A percentile compares a stretch with the other conserved stretches of the same genome.
Evolutionary conservation across 92 coral and sea anemone species (phyloP).

Genomic region (Chrysogorgia sp.): DNA sequence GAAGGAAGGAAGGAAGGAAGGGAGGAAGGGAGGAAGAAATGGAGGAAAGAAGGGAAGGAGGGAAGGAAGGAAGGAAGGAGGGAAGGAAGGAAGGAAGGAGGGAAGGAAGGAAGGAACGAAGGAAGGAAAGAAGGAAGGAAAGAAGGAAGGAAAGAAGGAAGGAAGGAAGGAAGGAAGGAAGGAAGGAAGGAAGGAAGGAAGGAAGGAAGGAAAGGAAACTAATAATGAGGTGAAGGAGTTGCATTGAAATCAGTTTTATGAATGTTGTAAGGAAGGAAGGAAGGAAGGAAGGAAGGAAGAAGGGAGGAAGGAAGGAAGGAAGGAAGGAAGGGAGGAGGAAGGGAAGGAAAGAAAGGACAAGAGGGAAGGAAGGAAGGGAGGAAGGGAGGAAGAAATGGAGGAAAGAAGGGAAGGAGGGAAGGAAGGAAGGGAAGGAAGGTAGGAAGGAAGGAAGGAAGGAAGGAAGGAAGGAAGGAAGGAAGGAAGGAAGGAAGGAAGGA

Average conservation of each 20-base stretch:
- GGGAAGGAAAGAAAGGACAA: neutral
- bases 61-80: too few relatives aligned
- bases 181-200: neutral
- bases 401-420: neutral
- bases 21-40: too few relatives aligned
- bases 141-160: slow-evolving; percentile 1
- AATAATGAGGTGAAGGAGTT: too few relatives aligned
- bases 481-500: too few relatives aligned
- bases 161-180: neutral
- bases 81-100: neutral
- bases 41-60: too few relatives aligned
- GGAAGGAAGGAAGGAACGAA: neutral
- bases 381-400: neutral
- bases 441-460: neutral
- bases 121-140: neutral
- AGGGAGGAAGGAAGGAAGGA: neutral
- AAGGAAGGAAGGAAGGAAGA: neutral
- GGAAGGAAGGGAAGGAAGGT: neutral
- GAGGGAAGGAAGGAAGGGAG: neutral
- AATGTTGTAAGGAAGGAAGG: neutral
- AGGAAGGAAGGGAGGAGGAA: neutral
- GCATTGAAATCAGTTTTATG: too few relatives aligned
- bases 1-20: too few relatives aligned
- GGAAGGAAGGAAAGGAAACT: too few relatives aligned
- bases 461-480: too few relatives aligned